These are phyloP conservation scores for Gambusia yucatana DNA, from an alignment of 2,797 vertebrate genomes.

Conservation along the genomic window DNA sequence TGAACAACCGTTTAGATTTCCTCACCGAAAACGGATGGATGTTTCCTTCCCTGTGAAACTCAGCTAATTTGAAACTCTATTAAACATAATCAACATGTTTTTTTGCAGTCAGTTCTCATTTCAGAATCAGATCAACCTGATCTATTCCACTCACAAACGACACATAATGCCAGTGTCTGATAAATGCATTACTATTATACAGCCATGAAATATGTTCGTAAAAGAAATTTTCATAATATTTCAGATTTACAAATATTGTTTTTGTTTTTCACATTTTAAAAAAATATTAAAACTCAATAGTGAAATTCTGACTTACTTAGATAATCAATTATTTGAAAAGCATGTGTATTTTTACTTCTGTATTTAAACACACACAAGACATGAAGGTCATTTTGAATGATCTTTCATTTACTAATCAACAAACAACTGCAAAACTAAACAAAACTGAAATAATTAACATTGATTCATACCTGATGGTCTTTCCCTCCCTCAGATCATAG, in stretches of 20 bases:
- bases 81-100: neutral
- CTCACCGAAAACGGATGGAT: neutral
- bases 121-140: neutral
- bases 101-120: neutral
- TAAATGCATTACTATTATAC: neutral
- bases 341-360: neutral
- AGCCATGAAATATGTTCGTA: neutral
- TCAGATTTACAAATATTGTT: neutral
- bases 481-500: conserved; percentile 91
- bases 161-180: neutral
- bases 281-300: neutral
- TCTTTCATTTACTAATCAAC: neutral
- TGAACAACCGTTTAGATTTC: neutral
- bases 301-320: neutral
- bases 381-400: neutral
- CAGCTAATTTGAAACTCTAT: neutral
- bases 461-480: conserved; percentile 88
- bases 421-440: neutral
- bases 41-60: neutral
- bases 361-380: neutral
- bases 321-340: neutral
- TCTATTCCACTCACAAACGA: neutral
- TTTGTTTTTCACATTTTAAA: neutral
- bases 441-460: neutral
- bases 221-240: neutral